A percentile compares a stretch with the other conserved stretches of the same genome.
Evolutionary conservation across 2,113 vertebrate species (phyloP).

Genomic region (Excalfactoria chinensis): DNA sequence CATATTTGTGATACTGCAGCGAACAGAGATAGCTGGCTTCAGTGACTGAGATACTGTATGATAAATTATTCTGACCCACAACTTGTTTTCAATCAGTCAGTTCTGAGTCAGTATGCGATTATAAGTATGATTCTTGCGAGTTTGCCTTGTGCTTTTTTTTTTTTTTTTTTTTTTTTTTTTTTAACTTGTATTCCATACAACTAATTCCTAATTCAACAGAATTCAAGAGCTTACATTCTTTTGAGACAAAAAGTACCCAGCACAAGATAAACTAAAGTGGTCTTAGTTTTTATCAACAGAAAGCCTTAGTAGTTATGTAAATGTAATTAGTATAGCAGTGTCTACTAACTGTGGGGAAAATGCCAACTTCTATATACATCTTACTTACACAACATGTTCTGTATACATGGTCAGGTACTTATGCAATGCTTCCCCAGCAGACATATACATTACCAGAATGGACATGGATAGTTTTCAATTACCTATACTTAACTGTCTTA

Average conservation of each 20-base stretch:
- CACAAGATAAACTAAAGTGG: not conserved
- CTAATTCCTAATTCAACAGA: not conserved
- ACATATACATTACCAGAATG: not conserved
- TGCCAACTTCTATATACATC: not conserved
- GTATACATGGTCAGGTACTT: not conserved
- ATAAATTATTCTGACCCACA: constrained; percentile 29
- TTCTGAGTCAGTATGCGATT: constrained; percentile 31
- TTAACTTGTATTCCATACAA: not conserved
- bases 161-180: not conserved
- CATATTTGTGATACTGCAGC: constrained; percentile 36
- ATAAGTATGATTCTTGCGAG: not conserved
- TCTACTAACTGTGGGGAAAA: not conserved
- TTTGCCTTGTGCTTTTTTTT: not conserved
- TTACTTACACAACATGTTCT: not conserved
- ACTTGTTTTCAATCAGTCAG: constrained; percentile 28
- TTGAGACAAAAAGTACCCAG: not conserved
- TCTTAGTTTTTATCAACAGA: not conserved
- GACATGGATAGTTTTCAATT: not conserved
- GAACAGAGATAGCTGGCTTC: not conserved
- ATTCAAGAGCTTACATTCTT: not conserved
- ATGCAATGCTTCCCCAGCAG: not conserved
- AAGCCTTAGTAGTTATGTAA: not conserved
- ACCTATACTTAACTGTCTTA: not conserved
- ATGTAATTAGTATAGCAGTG: not conserved
- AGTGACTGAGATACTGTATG: not conserved